Percentiles rank a stretch among this genome's conserved stretches.
These are phyloP conservation scores for Neofelis nebulosa DNA, from an alignment of 2,113 vertebrate genomes.

Conservation along the genomic window DNA sequence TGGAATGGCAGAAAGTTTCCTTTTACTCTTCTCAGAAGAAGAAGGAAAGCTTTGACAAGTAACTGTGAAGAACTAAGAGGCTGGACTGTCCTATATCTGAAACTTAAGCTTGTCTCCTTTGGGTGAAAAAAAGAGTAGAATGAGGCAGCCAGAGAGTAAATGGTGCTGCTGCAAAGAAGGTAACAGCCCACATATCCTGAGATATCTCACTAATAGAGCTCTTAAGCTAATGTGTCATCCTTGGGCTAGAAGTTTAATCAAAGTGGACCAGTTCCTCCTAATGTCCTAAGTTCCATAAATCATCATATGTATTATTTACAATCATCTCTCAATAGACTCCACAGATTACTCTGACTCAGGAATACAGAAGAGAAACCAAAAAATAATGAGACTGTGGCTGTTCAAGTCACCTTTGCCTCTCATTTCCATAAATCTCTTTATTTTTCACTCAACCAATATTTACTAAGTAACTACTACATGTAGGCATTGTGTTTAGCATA, in stretches of 20 bases:
- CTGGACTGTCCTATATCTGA: not conserved
- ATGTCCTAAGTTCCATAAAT: constrained; percentile 49
- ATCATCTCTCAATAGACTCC: constrained; percentile 32
- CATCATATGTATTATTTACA: constrained; percentile 68
- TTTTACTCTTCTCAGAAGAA: not conserved
- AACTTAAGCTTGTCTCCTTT: constrained; percentile 26
- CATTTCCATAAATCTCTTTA: not conserved
- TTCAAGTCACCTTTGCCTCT: not conserved
- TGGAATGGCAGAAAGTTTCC: not conserved
- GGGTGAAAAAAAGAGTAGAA: not conserved
- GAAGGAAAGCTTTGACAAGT: constrained; percentile 21
- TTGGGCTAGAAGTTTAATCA: constrained; percentile 69
- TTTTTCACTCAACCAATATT: not conserved
- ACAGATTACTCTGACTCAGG: constrained; percentile 3
- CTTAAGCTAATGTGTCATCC: constrained; percentile 56
- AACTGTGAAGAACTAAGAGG: constrained; percentile 3
- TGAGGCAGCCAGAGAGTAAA: constrained; percentile 27
- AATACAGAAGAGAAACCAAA: constrained; percentile 15
- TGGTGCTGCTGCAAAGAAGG: not conserved
- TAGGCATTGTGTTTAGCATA: not conserved
- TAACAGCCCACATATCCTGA: not conserved
- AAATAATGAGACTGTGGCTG: not conserved
- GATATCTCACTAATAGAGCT: constrained; percentile 54
- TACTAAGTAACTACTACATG: not conserved
- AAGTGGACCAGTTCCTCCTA: constrained; percentile 53